Evolutionary conservation across 2,113 vertebrate species (phyloP).

Genomic region (Sialia sialis): DNA sequence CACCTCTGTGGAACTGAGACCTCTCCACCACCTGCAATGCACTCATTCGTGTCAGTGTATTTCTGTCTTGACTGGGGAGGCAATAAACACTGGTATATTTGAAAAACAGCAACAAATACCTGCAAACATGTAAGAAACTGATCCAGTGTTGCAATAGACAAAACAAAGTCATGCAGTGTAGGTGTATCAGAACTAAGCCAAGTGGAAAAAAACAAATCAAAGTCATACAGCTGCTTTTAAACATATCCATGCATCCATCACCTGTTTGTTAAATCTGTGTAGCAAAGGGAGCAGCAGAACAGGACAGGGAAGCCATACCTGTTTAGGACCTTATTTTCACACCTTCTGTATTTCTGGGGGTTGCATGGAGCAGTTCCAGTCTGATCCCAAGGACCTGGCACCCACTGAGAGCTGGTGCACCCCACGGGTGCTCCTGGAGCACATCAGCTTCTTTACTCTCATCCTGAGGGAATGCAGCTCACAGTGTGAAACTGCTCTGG

Average conservation of each 20-base stretch:
- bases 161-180: not conserved
- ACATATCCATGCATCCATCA: not conserved
- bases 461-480: not conserved
- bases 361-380: not conserved
- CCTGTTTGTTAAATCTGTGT: not conserved
- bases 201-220: not conserved
- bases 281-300: not conserved
- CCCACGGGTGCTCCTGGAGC: rapidly evolving
- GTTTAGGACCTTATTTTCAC: not conserved
- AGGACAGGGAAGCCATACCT: not conserved
- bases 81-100: not conserved
- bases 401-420: not conserved
- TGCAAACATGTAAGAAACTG: not conserved
- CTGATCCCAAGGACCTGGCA: not conserved
- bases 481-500: not conserved
- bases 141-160: not conserved
- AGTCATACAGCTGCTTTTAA: not conserved
- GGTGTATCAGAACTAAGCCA: not conserved
- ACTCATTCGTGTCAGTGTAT: not conserved
- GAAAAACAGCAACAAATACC: not conserved
- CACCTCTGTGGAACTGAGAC: not conserved
- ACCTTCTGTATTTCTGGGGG: not conserved
- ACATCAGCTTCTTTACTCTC: not conserved
- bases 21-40: not conserved
- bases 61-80: not conserved